Percentiles rank a stretch among this genome's conserved stretches.
Evolutionary conservation across 2,888 invertebrate species (phyloP).

Genomic region (Plebejus anna): DNA sequence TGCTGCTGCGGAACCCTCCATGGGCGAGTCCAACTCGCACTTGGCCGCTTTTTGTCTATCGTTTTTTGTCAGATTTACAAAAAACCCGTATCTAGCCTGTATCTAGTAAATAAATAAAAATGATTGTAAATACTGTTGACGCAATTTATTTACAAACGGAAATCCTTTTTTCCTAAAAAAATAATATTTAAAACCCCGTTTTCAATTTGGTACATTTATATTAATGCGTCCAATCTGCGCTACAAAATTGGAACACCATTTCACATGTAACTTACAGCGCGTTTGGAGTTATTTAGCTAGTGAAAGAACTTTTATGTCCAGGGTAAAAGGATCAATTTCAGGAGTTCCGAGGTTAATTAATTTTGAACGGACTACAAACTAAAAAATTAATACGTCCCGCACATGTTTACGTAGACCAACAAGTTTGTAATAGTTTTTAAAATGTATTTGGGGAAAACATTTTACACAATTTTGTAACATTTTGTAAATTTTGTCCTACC

Average conservation of each 20-base stretch:
- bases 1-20: too few species aligned
- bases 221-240: slow-evolving; percentile 21
- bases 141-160: background rate
- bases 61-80: background rate
- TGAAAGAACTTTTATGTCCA: background rate
- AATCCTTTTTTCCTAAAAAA: background rate
- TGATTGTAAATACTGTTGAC: background rate
- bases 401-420: background rate
- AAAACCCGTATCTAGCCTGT: background rate
- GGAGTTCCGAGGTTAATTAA: background rate
- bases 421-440: slow-evolving; percentile 14
- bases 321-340: background rate
- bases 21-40: too few species aligned
- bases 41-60: background rate
- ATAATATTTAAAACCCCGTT: slow-evolving; percentile 20
- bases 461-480: background rate
- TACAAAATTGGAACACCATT: slow-evolving; percentile 20
- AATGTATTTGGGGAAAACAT: background rate
- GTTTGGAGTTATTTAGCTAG: background rate
- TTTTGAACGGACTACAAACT: background rate
- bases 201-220: slow-evolving; percentile 24
- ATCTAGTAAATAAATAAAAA: background rate
- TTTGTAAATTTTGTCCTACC: background rate
- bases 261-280: background rate
- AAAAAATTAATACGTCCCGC: slow-evolving; percentile 1